Conservation (phyloP, 35 echinoderm and acorn worm species). For the Anneissia japonica region DNA sequence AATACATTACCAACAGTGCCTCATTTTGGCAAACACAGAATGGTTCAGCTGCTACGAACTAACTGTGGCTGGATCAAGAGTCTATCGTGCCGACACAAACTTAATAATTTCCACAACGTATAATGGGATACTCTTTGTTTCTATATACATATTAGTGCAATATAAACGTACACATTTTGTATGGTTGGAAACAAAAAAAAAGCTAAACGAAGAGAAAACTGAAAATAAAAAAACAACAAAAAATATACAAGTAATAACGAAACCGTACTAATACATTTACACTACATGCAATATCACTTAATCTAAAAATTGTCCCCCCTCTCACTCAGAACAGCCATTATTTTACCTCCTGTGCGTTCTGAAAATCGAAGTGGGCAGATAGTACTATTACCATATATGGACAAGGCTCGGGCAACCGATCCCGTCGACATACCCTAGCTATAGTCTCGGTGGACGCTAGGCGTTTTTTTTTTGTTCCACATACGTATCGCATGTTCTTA, state of each 20-base stretch:
- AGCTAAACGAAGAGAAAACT: neutral
- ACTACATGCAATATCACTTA: neutral
- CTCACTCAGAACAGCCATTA: neutral
- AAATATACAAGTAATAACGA: neutral
- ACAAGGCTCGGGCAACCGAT: neutral
- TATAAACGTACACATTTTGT: neutral
- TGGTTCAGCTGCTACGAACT: neutral
- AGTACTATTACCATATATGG: neutral
- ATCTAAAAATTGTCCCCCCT: neutral
- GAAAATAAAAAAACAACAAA: neutral
- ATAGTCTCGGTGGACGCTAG: neutral
- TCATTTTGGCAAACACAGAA: neutral
- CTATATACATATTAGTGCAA: neutral
- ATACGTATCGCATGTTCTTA: neutral
- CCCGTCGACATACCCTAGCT: neutral
- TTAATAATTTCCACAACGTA: neutral
- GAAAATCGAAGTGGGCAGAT: neutral
- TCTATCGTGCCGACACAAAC: neutral
- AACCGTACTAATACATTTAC: neutral
- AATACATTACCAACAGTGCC: neutral
- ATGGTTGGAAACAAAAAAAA: neutral
- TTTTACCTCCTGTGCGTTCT: neutral
- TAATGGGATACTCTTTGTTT: neutral
- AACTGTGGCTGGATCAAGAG: neutral
- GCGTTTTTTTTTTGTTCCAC: too few relatives aligned